phyloP scores from a whole-genome alignment of 2,797 vertebrate genomes.

The Kryptolebias ocellatus region DNA sequence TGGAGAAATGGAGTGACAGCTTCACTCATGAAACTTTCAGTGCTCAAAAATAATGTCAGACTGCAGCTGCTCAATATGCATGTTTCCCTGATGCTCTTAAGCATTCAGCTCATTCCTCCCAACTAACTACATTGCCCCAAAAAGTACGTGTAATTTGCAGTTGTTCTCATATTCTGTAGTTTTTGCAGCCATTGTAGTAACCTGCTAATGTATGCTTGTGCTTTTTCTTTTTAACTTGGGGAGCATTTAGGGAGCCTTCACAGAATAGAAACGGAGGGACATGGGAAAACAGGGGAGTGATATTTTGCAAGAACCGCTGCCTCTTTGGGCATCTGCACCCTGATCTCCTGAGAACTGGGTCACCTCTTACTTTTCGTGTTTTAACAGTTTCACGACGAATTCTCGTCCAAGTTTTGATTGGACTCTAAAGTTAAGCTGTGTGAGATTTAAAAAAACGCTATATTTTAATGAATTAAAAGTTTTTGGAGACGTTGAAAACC shows the following conservation, averaged over 20 bases:
- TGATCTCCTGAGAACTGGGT: neutral
- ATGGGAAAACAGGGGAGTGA: neutral
- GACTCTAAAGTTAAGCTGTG: slow-evolving; percentile 64
- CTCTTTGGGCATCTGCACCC: neutral
- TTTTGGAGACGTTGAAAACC: slow-evolving; percentile 16
- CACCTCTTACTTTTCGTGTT: slow-evolving; percentile 2
- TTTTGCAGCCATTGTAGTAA: slow-evolving; percentile 67
- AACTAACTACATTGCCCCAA: slow-evolving; percentile 51
- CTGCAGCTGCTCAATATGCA: slow-evolving; percentile 63
- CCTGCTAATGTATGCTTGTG: slow-evolving; percentile 71
- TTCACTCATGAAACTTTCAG: slow-evolving; percentile 38
- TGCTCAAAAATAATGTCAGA: slow-evolving; percentile 34
- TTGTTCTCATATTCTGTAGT: slow-evolving; percentile 68
- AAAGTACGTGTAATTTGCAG: slow-evolving; percentile 70
- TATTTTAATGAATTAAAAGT: slow-evolving; percentile 39
- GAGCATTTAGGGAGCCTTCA: neutral
- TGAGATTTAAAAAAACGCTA: slow-evolving; percentile 40
- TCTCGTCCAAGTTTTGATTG: slow-evolving; percentile 52
- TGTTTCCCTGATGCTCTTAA: slow-evolving; percentile 52
- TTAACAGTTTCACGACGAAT: slow-evolving; percentile 40
- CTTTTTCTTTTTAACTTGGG: slow-evolving; percentile 39
- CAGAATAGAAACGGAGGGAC: neutral
- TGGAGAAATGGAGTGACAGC: slow-evolving; percentile 27
- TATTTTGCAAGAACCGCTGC: neutral
- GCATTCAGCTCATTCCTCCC: slow-evolving; percentile 53